A percentile compares a stretch with the other conserved stretches of the same genome.
Evolutionary conservation across 2,113 vertebrate species (phyloP).

Genomic region (Corythaixoides concolor): DNA sequence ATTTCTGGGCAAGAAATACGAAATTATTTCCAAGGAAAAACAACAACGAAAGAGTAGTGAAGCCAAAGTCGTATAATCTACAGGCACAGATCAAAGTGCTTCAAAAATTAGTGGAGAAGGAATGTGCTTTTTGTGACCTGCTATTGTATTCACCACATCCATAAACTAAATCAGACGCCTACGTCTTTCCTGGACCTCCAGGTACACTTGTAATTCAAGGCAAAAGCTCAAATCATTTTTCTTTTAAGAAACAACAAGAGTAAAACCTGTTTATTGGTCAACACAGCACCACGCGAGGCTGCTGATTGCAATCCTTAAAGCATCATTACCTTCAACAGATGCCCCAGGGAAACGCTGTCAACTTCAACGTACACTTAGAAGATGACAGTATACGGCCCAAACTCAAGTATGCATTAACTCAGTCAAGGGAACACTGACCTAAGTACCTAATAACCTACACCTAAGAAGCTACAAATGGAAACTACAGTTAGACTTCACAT

Average conservation of each 20-base stretch:
- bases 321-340: neutral
- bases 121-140: neutral
- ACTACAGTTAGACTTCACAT: too few species aligned
- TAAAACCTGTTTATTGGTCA: neutral
- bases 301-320: neutral
- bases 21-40: neutral
- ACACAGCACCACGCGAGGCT: rapidly evolving
- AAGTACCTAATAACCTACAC: neutral
- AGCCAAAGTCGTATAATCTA: neutral
- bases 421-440: neutral
- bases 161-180: neutral
- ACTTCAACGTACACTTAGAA: rapidly evolving
- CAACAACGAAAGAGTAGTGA: neutral
- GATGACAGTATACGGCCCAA: rapidly evolving
- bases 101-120: neutral
- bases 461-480: neutral
- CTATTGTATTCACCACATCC: neutral
- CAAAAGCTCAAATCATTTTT: neutral
- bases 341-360: neutral
- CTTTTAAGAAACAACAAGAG: neutral
- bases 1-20: neutral
- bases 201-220: neutral
- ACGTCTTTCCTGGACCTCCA: neutral
- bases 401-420: neutral
- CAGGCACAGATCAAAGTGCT: neutral